These are phyloP conservation scores for Anoplius nigerrimus DNA, from an alignment of 2,888 invertebrate genomes.

Conservation along the genomic window DNA sequence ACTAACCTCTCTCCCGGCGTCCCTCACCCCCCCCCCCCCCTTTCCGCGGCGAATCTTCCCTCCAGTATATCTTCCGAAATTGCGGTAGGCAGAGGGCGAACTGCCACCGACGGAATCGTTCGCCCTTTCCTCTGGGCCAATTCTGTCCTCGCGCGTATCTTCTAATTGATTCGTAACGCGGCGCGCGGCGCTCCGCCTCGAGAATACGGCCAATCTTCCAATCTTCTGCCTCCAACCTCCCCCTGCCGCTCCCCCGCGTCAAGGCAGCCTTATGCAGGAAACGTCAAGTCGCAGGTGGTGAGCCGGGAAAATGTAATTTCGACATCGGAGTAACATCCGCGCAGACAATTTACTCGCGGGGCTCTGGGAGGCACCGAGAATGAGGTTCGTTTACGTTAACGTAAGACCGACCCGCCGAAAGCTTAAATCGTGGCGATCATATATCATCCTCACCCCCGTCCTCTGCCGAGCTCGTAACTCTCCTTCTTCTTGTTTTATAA, in stretches of 20 bases:
- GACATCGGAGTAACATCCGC: slow-evolving; percentile 1
- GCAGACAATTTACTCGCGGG: slow-evolving; percentile 38
- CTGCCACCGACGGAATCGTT: too few relatives aligned
- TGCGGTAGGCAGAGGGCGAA: too few relatives aligned
- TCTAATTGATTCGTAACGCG: not conserved
- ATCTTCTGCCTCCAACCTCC: too few relatives aligned
- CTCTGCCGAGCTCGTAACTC: slow-evolving; percentile 48
- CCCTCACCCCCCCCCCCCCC: not conserved
- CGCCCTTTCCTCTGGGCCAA: too few relatives aligned
- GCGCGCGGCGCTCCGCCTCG: not conserved
- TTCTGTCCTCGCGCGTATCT: too few relatives aligned
- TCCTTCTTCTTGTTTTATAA: slow-evolving; percentile 48
- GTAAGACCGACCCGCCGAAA: slow-evolving; percentile 53
- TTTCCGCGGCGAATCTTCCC: not conserved
- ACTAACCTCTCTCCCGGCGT: not conserved
- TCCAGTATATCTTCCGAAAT: too few relatives aligned
- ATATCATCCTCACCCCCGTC: slow-evolving; percentile 55
- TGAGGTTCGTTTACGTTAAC: slow-evolving; percentile 42
- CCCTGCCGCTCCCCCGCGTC: too few relatives aligned
- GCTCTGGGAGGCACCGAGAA: slow-evolving; percentile 26
- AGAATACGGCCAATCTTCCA: not conserved
- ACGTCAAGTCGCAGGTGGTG: not conserved
- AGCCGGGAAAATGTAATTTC: too few relatives aligned
- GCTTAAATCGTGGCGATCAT: slow-evolving; percentile 61
- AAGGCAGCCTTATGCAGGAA: not conserved